Percentiles rank a stretch among this genome's conserved stretches.
These are phyloP conservation scores for Zygogramma bicolorata DNA, from an alignment of 2,888 invertebrate species.

Conservation along the genomic window DNA sequence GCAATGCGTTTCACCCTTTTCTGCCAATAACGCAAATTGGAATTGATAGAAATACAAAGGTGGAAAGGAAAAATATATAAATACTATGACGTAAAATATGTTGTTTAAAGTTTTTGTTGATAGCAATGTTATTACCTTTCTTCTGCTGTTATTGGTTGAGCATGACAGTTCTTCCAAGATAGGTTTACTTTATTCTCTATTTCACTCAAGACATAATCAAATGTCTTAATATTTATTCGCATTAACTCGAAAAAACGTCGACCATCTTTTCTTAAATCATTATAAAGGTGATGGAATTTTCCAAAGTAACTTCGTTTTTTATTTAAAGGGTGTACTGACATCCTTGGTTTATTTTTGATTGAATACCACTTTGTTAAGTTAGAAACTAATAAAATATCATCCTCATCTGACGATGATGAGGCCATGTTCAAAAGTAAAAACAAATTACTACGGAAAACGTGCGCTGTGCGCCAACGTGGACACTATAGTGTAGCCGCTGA, in stretches of 20 bases:
- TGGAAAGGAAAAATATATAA: not conserved
- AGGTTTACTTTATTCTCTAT: slow-evolving; percentile 13
- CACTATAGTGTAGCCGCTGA: too few species aligned
- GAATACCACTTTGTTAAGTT: slow-evolving; percentile 11
- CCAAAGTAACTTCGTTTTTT: slow-evolving; percentile 7
- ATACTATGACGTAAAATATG: not conserved
- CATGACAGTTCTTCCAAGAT: slow-evolving; percentile 16
- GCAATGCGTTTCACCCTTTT: too few species aligned
- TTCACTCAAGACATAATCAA: slow-evolving; percentile 14
- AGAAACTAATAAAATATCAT: slow-evolving; percentile 13
- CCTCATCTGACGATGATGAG: not conserved
- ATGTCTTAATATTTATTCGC: slow-evolving; percentile 18
- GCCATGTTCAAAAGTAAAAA: too few species aligned
- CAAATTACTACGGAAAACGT: too few species aligned
- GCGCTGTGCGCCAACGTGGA: too few species aligned
- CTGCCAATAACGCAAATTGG: too few species aligned
- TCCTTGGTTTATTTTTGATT: slow-evolving; percentile 8
- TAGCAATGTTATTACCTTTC: slow-evolving; percentile 12
- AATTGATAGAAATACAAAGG: too few species aligned
- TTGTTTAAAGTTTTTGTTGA: slow-evolving; percentile 13
- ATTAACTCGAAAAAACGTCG: slow-evolving; percentile 11
- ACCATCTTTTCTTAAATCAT: slow-evolving; percentile 6
- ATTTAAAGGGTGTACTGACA: slow-evolving; percentile 12
- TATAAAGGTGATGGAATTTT: slow-evolving; percentile 12
- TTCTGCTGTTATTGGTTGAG: slow-evolving; percentile 12